phyloP scores from a whole-genome alignment of 1,140 invertebrate genomes.

The Drusus annulatus region DNA sequence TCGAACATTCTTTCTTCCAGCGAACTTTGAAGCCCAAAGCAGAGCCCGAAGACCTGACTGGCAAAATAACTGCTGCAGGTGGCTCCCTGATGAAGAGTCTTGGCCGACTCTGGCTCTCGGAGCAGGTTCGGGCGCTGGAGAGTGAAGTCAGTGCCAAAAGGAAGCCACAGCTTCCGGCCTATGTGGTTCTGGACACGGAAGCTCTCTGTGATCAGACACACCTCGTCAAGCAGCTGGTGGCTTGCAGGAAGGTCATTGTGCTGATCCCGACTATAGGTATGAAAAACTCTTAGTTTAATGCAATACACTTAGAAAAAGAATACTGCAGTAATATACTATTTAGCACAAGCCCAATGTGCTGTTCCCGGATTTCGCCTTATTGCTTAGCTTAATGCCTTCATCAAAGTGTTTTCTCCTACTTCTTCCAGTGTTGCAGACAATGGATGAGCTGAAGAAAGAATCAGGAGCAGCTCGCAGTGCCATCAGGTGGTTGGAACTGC shows the following conservation, averaged over 20 bases:
- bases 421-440: slow-evolving; percentile 83
- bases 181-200: slow-evolving; percentile 67
- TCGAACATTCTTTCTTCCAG: not conserved
- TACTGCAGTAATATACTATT: too few species aligned
- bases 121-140: slow-evolving; percentile 74
- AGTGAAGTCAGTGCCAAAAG: slow-evolving; percentile 64
- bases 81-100: slow-evolving; percentile 67
- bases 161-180: slow-evolving; percentile 64
- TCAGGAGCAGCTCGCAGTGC: slow-evolving; percentile 86
- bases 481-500: slow-evolving; percentile 91
- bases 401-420: too few species aligned
- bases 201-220: slow-evolving; percentile 75
- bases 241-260: slow-evolving; percentile 83
- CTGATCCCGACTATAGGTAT: slow-evolving; percentile 86
- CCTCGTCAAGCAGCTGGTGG: slow-evolving; percentile 84
- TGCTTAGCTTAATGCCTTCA: too few species aligned
- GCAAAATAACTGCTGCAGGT: not conserved
- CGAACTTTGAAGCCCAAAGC: not conserved
- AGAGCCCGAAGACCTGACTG: not conserved
- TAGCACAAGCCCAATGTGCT: too few species aligned
- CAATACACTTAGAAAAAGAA: too few species aligned
- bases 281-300: slow-evolving; percentile 56
- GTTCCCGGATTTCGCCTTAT: too few species aligned
- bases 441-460: slow-evolving; percentile 89
- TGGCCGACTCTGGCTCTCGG: slow-evolving; percentile 72